Evolutionary conservation across 1,140 invertebrate genomes (phyloP).

Genomic region (Aphelenchoides fujianensis): DNA sequence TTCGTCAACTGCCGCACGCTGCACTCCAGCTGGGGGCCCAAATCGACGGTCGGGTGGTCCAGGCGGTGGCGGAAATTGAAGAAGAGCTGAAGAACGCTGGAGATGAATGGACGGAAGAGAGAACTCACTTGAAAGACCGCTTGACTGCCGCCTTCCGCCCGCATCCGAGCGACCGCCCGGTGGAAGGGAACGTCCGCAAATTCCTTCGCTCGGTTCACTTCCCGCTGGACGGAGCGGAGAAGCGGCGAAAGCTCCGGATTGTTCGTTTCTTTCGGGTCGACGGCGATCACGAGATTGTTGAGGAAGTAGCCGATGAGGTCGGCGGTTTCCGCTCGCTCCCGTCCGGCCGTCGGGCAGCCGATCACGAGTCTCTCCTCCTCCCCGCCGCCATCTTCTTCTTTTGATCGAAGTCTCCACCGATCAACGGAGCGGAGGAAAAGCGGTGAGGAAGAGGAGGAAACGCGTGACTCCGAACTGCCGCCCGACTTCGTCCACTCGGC

Average conservation of each 20-base stretch:
- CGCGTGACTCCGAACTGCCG: not conserved
- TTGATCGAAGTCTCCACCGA: not conserved
- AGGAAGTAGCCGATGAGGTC: constrained; percentile 55
- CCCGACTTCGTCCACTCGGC: not conserved
- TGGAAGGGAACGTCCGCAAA: constrained; percentile 49
- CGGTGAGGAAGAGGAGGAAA: constrained; percentile 25
- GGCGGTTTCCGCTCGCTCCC: constrained; percentile 28
- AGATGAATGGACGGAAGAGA: too few relatives aligned
- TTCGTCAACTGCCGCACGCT: constrained; percentile 45
- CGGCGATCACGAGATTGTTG: constrained; percentile 47
- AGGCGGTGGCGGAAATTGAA: constrained; percentile 55
- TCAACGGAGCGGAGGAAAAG: constrained; percentile 19
- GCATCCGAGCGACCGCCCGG: constrained; percentile 39
- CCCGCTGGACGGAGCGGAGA: constrained; percentile 27
- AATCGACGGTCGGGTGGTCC: constrained; percentile 49
- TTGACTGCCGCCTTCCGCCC: not conserved
- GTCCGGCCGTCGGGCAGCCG: constrained; percentile 43
- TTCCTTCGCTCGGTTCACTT: constrained; percentile 8
- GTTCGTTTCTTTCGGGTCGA: not conserved
- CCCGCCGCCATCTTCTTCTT: too few relatives aligned
- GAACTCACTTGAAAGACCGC: constrained; percentile 29
- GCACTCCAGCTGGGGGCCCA: constrained; percentile 24
- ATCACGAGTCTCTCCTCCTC: constrained; percentile 35
- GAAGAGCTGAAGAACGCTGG: constrained; percentile 40
- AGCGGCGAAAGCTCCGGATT: constrained; percentile 13